These are phyloP conservation scores for Brachyptera risi DNA, from an alignment of 2,888 invertebrate species.

Conservation along the genomic window DNA sequence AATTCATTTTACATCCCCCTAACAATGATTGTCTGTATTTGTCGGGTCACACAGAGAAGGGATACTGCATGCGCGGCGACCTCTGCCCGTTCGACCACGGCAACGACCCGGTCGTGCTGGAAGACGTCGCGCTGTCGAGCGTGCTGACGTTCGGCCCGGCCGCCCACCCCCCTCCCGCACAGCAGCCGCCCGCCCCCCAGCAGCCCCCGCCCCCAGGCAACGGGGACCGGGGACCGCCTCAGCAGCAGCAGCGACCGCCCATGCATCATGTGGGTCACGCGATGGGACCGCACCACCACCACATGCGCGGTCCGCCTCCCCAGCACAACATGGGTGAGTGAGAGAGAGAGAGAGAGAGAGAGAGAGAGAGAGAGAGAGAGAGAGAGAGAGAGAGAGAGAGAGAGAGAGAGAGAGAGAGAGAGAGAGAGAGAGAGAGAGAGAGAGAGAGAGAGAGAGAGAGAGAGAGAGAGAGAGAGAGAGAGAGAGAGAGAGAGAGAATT, in stretches of 20 bases:
- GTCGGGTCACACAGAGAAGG: slow-evolving; percentile 63
- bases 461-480: no score
- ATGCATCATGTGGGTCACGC: slow-evolving; percentile 21
- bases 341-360: no score
- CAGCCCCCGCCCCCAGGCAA: slow-evolving; percentile 34
- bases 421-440: no score
- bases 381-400: no score
- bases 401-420: no score
- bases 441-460: no score
- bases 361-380: no score
- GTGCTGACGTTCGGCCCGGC: slow-evolving; percentile 43
- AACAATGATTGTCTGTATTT: neutral
- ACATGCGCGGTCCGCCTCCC: slow-evolving; percentile 30
- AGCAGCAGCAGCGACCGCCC: slow-evolving; percentile 10
- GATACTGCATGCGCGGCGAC: slow-evolving; percentile 95
- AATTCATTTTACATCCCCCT: no score
- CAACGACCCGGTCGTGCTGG: slow-evolving; percentile 90
- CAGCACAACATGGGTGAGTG: slow-evolving; percentile 34
- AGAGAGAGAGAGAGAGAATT: no score
- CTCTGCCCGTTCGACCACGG: slow-evolving; percentile 97
- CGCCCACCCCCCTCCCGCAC: slow-evolving; percentile 36
- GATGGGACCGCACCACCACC: slow-evolving; percentile 26
- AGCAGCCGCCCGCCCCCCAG: slow-evolving; percentile 27
- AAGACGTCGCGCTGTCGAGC: slow-evolving; percentile 66
- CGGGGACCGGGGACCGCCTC: no score